A percentile compares a stretch with the other conserved stretches of the same genome.
These are phyloP conservation scores for Oreochromis grahami DNA, from an alignment of 2,797 vertebrate genomes.

Conservation along the genomic window DNA sequence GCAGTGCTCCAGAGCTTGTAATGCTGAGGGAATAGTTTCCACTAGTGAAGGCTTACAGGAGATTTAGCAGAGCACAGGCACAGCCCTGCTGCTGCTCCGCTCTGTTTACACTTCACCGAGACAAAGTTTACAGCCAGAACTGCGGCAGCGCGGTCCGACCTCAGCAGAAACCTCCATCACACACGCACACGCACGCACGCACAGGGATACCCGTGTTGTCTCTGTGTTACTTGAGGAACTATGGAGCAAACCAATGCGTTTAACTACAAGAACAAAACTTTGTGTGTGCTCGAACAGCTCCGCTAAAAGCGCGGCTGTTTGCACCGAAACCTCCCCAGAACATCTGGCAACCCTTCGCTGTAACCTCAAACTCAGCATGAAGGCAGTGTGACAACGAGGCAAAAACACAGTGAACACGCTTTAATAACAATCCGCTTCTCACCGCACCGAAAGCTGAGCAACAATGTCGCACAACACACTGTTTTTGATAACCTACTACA, in stretches of 20 bases:
- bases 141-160: slow-evolving; percentile 23
- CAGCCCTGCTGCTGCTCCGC: background rate
- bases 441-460: background rate
- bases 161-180: slow-evolving; percentile 19
- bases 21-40: slow-evolving; percentile 60
- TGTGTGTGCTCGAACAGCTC: background rate
- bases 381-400: background rate
- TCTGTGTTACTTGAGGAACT: background rate
- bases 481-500: background rate
- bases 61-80: background rate
- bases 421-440: background rate
- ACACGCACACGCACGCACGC: background rate
- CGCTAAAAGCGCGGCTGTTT: background rate
- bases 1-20: slow-evolving; percentile 37
- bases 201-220: background rate
- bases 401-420: background rate
- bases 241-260: background rate
- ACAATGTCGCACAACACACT: slow-evolving; percentile 18
- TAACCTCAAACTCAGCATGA: background rate
- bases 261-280: background rate
- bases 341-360: background rate
- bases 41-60: slow-evolving; percentile 22
- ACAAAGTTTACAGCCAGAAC: slow-evolving; percentile 49
- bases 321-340: background rate
- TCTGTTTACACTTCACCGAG: slow-evolving; percentile 44